These are phyloP conservation scores for Chironomus riparius DNA, from an alignment of 2,888 invertebrate genomes.

Conservation along the genomic window DNA sequence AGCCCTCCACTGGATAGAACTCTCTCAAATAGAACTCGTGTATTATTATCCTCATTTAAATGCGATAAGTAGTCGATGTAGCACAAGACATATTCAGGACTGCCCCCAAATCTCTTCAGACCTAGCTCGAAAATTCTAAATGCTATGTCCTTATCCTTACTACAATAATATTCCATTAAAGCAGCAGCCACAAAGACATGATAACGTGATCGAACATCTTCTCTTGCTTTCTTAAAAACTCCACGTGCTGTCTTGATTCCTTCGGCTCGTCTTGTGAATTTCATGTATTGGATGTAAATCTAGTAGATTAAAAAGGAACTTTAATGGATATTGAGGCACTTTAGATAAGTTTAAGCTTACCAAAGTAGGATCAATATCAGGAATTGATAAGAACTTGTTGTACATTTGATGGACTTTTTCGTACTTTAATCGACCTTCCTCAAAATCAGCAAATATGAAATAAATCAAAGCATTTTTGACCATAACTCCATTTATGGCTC, in stretches of 20 bases:
- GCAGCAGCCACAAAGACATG: slow-evolving; percentile 97
- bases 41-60: slow-evolving; percentile 99
- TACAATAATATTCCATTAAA: slow-evolving; percentile 98
- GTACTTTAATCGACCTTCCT: slow-evolving; percentile 91
- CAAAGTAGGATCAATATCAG: slow-evolving; percentile 90
- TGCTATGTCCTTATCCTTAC: slow-evolving; percentile 94
- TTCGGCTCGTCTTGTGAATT: slow-evolving; percentile 92
- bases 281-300: slow-evolving; percentile 98
- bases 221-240: slow-evolving; percentile 91
- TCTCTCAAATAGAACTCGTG: slow-evolving; percentile 94
- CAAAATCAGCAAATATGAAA: slow-evolving; percentile 98
- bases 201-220: slow-evolving; percentile 73
- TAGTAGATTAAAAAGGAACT: slow-evolving; percentile 36
- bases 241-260: slow-evolving; percentile 93
- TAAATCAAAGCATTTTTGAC: slow-evolving; percentile 88
- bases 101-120: slow-evolving; percentile 89
- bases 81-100: slow-evolving; percentile 89
- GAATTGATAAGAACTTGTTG: slow-evolving; percentile 77
- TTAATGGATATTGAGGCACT: background rate
- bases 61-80: slow-evolving; percentile 97
- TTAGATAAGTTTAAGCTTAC: slow-evolving; percentile 44
- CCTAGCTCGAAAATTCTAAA: slow-evolving; percentile 96
- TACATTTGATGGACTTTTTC: slow-evolving; percentile 95
- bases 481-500: slow-evolving; percentile 81
- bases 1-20: slow-evolving; percentile 88